These are phyloP conservation scores for Corvus hawaiiensis DNA, from an alignment of 2,113 vertebrate species.

Conservation along the genomic window DNA sequence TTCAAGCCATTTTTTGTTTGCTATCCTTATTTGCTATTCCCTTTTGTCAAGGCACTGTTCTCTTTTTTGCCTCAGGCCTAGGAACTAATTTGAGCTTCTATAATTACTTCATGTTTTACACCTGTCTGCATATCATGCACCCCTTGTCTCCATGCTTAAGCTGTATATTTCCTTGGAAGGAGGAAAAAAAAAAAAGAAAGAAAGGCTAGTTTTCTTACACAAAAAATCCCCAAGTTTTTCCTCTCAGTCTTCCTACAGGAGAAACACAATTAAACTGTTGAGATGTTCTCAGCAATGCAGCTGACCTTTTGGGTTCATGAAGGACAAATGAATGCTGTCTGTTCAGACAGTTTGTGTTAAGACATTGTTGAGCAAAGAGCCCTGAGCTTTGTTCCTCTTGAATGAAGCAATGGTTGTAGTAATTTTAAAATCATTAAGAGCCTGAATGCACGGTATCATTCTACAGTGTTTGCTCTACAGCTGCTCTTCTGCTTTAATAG, in stretches of 20 bases:
- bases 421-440: slow-evolving; percentile 88
- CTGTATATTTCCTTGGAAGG: slow-evolving; percentile 71
- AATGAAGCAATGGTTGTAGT: slow-evolving; percentile 84
- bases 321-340: slow-evolving; percentile 78
- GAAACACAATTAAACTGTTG: slow-evolving; percentile 75
- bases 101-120: slow-evolving; percentile 98
- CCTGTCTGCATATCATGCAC: slow-evolving; percentile 94
- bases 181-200: not conserved
- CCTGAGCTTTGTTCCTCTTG: slow-evolving; percentile 75
- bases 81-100: slow-evolving; percentile 97
- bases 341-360: slow-evolving; percentile 77
- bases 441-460: slow-evolving; percentile 79
- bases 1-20: slow-evolving; percentile 98
- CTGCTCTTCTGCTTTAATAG: slow-evolving; percentile 79
- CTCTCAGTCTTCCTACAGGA: slow-evolving; percentile 51
- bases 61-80: slow-evolving; percentile 87
- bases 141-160: slow-evolving; percentile 80
- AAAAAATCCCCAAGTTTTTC: slow-evolving; percentile 61
- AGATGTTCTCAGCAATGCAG: slow-evolving; percentile 66
- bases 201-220: slow-evolving; percentile 58
- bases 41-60: slow-evolving; percentile 82
- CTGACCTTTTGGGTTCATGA: slow-evolving; percentile 77
- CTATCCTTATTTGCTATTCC: slow-evolving; percentile 92
- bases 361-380: slow-evolving; percentile 74
- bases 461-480: slow-evolving; percentile 78